phyloP scores from a whole-genome alignment of 2,797 vertebrate genomes.

The Cryptoprocta ferox region DNA sequence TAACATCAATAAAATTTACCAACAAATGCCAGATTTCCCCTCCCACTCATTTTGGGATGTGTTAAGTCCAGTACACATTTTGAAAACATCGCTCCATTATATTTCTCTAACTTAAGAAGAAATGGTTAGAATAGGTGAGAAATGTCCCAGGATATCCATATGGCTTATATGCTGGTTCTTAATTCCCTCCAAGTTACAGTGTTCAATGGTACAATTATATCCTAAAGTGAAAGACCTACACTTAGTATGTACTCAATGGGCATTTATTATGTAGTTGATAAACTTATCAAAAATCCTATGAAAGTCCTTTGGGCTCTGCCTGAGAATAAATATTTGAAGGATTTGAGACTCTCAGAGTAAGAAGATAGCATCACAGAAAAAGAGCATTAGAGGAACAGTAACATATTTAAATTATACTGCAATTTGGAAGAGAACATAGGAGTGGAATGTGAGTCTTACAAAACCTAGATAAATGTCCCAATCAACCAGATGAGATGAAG shows the following conservation, averaged over 20 bases:
- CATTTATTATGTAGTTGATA: background rate
- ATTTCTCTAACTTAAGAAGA: background rate
- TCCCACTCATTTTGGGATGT: background rate
- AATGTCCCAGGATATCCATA: background rate
- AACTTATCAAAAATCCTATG: background rate
- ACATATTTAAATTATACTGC: background rate
- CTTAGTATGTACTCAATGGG: background rate
- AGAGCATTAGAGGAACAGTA: background rate
- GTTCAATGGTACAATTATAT: background rate
- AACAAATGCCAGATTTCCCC: background rate
- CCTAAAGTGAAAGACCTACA: background rate
- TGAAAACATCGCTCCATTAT: background rate
- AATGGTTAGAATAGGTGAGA: constrained; percentile 4
- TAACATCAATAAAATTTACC: background rate
- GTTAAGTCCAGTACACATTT: background rate
- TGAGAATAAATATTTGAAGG: background rate
- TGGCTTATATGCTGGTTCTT: background rate
- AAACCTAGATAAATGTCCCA: background rate
- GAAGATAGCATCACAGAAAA: background rate
- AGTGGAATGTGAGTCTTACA: background rate
- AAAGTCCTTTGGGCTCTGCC: background rate
- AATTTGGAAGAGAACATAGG: background rate
- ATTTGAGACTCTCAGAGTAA: background rate
- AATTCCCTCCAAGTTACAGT: background rate
- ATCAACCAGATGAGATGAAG: background rate